Base-by-base conservation (phyloP, 2,113 vertebrate species). In the Sisor rabdophorus region DNA sequence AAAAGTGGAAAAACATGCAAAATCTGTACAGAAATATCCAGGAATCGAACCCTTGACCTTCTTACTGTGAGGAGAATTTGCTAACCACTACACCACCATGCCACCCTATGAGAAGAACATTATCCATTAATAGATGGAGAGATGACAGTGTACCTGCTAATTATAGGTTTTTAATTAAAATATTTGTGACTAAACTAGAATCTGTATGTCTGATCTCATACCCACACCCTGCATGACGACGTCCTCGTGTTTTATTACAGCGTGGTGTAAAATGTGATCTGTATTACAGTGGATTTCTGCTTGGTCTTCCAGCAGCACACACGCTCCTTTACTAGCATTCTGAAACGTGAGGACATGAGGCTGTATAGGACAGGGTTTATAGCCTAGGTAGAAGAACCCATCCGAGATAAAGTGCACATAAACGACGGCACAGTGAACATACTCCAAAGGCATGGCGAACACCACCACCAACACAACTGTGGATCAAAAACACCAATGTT, bases 361-460 rank as follows among this genome's bases (percentile, higher is more conserved):
- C 93, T 98, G 89, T 98, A 97, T n/a, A 97, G 92, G 80, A 97
- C 87, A 4, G 96, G 95, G 84, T 36, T 36, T 36, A 36, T 36
- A 95, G 87, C 96, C 93, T 50, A 97, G 86, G 87, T 98, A 98
- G 92, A 98, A 96, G 86, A 93, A 93, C 75, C 95, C 76, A 0
- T 95, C 95, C 0, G 95, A 98, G 78, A 94, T 6, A 1, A 97
- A 73, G 73, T 98, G 96, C 78, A 96, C 53, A 0, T 86, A 88
- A 85, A 91, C 89, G 75, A 92, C 96, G 85, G 92, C 85, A 82
- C 82, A 58, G 3, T 47, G 95, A 86, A 98, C 97, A 0, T 94
- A 95, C 4, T 95, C 95, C 96, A 95, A 98, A 89, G 95, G 96
- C 78, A 97, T 85, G 54, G 91, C 93, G 0, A 98, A 97, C 32